These are phyloP conservation scores for Zonitis immaculata DNA, from an alignment of 2,888 invertebrate genomes.

Conservation along the genomic window DNA sequence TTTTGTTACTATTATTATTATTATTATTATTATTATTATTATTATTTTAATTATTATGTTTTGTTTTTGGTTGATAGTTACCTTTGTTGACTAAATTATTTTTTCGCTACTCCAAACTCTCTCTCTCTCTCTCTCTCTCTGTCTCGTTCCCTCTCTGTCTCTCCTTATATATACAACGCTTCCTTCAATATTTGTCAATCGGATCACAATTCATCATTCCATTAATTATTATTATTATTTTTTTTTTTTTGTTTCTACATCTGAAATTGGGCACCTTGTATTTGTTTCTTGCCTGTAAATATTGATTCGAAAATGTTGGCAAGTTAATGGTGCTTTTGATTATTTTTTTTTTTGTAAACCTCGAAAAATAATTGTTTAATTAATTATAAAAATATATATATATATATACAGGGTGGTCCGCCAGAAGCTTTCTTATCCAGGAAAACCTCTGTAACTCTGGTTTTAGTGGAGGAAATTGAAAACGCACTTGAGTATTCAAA, in stretches of 20 bases:
- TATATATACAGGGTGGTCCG: too few relatives aligned
- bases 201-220: too few relatives aligned
- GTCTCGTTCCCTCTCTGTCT: too few relatives aligned
- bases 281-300: neutral
- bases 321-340: slow-evolving; percentile 9
- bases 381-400: too few relatives aligned
- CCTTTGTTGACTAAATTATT: neutral
- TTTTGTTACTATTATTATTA: slow-evolving; percentile 8
- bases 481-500: too few relatives aligned
- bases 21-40: slow-evolving; percentile 10
- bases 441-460: too few relatives aligned
- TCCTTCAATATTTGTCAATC: too few relatives aligned
- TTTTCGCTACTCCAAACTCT: neutral
- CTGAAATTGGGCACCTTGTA: slow-evolving; percentile 2
- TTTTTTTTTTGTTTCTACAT: slow-evolving; percentile 10
- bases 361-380: neutral
- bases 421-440: too few relatives aligned
- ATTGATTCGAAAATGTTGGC: neutral
- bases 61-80: slow-evolving; percentile 6
- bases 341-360: slow-evolving; percentile 10
- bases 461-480: too few relatives aligned
- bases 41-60: too few relatives aligned
- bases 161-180: too few relatives aligned
- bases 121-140: too few relatives aligned
- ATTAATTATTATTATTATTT: slow-evolving; percentile 10